Base-by-base conservation (phyloP, 2,113 vertebrate genomes). In the Baryphthengus martii region DNA sequence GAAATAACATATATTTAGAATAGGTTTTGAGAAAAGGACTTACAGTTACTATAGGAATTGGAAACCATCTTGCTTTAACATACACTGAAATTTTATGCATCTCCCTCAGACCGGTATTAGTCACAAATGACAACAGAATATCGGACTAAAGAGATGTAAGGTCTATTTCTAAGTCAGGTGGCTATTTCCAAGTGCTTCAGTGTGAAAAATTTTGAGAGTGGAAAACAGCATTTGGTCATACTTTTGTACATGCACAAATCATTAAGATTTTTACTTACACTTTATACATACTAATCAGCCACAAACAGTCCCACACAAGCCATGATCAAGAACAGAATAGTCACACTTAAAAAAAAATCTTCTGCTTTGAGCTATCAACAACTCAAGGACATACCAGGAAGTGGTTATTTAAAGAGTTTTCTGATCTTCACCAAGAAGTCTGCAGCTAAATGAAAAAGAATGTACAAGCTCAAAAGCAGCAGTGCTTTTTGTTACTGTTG, bases 331-430 rank as follows among this genome's bases (percentile, higher is more conserved):
- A 96, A 83, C 67, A 96, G 89, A 91, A 85, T 83, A 83, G 50
- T 96, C 52, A 62, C 55, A 31, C 29, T 81, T 74, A 15, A 63
- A 85, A 74, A 75, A 52, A 63, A 78, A 65, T 6, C 21, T 74
- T 71, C 56, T 96, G 24, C 61, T 95, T 80, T 80, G 78, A 96
- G 88, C 93, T 94, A 96, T 93, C 91, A 94, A 90, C 78, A 84
- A 59, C 71, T 84, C 82, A 66, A 84, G 91, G 59, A 83, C 42
- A 2, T 37, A 89, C 35, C 78, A 91, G 90, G 93, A 93, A 97
- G 94, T 85, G 81, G 82, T 94, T 93, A 81, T 95, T 90, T 89
- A 80, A 95, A 93, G 63, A 59, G 26, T 85, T 95, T 97, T 95
- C 93, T 91, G 91, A 95, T 96, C 93, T 95, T 85, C 76, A 87